Base-by-base conservation (phyloP, 2,888 invertebrate species). In the Andricus curvator region DNA sequence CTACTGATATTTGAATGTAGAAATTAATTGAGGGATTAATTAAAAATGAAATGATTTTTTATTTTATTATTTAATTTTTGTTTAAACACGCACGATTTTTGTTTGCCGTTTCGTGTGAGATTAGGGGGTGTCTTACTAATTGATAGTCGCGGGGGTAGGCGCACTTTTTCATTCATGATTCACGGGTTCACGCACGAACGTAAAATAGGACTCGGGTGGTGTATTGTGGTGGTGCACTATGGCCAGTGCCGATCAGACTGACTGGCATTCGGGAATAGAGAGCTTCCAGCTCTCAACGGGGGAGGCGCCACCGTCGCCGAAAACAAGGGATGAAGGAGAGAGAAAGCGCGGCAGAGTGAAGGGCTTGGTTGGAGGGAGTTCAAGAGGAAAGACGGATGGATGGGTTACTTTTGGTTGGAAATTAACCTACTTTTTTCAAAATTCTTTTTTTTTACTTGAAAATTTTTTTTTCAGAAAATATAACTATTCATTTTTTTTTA, bases 181-280 rank as follows among this genome's bases (percentile, higher is more conserved):
- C 15, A 17, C 15, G 13, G 44, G 0, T 44, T 85, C 81, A 82
- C 81, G 81, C 81, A 82, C 77, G 70, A 77, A 82, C 76, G 74
- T 62, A 82, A 82, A 83, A 81, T 78, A 78, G 74, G 37, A 0
- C 37, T 37, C 37, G 37, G 37, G 37, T 37, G 37, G 79, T 67
- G 74, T 81, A 77, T 78, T 82, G 78, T 82, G 82, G 83, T 83
- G 84, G 84, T 83, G 84, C 82, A 84, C 81, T 82, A 88, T 82
- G 80, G 83, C 88, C 89, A 87, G 87, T 86, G 84, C 88, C 89
- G 90, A 90, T 89, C 89, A 88, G 88, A 91, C 91, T 91, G 91
- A 86, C 88, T 86, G 85, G 44, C 13, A 4, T 15, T 15, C 13
- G 15, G 15, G 4, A 44, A 44, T 15, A 62, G 77, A 82, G 78